A percentile compares a stretch with the other conserved stretches of the same genome.
Evolutionary conservation across 2,797 vertebrate species (phyloP).

Genomic region (Galaxias olidus): DNA sequence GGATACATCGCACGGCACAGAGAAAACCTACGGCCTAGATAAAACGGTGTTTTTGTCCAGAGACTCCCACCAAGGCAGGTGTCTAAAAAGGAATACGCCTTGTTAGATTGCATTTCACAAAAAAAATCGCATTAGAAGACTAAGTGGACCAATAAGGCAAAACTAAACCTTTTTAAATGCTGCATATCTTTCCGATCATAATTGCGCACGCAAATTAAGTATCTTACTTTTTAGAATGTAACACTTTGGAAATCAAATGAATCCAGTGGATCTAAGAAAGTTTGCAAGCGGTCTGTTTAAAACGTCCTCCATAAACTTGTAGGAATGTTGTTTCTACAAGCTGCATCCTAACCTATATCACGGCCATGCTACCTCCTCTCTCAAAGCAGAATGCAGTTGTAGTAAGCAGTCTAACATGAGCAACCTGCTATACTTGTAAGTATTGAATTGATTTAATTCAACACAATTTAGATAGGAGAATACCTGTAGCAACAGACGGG

Average conservation of each 20-base stretch:
- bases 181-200: neutral
- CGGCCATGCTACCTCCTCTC: too few species aligned
- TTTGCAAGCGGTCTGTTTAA: too few species aligned
- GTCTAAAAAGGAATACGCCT: neutral
- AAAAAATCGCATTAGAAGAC: neutral
- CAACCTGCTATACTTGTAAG: too few species aligned
- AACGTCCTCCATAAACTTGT: too few species aligned
- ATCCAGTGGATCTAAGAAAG: too few species aligned
- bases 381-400: too few species aligned
- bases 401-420: too few species aligned
- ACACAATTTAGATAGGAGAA: constrained; percentile 6
- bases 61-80: neutral
- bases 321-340: too few species aligned
- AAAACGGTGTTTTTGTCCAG: neutral
- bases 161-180: neutral
- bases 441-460: neutral
- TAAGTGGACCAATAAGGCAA: constrained; percentile 1
- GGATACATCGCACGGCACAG: constrained; percentile 13
- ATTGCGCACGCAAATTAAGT: too few species aligned
- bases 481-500: constrained; percentile 17
- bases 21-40: neutral
- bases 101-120: neutral
- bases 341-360: too few species aligned
- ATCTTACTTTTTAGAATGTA: too few species aligned
- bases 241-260: too few species aligned